Conservation (phyloP, 92 coral and sea anemone species). For the Actinostola sp. region DNA sequence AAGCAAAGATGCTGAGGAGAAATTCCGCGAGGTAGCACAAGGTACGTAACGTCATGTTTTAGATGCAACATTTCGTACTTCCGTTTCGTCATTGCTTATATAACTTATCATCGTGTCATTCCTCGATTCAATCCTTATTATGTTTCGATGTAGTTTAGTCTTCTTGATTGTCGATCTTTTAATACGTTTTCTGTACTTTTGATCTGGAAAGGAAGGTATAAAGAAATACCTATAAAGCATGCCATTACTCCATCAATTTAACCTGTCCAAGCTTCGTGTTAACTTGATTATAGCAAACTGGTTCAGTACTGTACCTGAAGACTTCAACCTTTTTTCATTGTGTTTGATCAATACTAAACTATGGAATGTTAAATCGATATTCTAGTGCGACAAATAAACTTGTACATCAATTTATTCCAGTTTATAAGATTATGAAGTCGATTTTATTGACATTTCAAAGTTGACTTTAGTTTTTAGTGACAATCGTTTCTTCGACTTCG, state of each 20-base stretch:
- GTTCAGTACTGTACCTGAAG: no score
- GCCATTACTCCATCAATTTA: no score
- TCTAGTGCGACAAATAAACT: no score
- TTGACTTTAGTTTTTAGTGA: no score
- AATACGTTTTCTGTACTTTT: no score
- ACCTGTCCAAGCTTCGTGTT: no score
- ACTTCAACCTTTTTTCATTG: no score
- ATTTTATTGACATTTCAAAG: background rate
- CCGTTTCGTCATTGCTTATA: slow-evolving; percentile 20
- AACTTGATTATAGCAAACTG: no score
- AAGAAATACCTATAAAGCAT: no score
- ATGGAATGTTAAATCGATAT: no score
- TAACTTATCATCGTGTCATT: background rate
- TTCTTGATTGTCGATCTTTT: background rate
- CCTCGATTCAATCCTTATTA: background rate
- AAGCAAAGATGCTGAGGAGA: slow-evolving; percentile 90
- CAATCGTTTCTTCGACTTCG: no score
- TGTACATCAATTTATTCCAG: background rate
- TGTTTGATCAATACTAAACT: background rate
- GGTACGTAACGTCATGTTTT: slow-evolving; percentile 55
- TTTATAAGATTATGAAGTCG: background rate
- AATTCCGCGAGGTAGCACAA: slow-evolving; percentile 94
- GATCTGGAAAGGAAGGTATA: no score
- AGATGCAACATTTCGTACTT: slow-evolving; percentile 2
- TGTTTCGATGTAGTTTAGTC: background rate